phyloP scores from a whole-genome alignment of 2,797 vertebrate genomes.

The Odontamblyopus rebecca region DNA sequence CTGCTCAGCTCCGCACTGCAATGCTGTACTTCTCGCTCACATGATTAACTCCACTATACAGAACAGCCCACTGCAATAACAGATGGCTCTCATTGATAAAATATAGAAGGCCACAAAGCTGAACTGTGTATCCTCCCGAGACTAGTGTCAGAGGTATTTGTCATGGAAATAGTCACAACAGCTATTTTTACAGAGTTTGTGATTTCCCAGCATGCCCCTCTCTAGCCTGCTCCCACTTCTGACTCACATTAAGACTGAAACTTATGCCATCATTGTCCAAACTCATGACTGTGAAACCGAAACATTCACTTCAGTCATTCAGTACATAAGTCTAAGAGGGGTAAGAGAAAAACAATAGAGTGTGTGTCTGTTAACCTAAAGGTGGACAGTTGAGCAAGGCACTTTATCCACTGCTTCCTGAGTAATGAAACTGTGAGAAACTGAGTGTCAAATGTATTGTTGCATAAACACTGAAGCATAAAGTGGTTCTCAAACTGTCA shows the following conservation, averaged over 20 bases:
- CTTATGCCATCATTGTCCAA: conserved; percentile 12
- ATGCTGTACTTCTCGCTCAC: conserved; percentile 42
- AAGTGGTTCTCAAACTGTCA: no score
- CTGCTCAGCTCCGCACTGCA: conserved; percentile 45
- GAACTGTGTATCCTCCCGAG: conserved; percentile 4
- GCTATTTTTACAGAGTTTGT: conserved; percentile 23
- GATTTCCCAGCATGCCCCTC: conserved; percentile 14
- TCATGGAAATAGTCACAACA: conserved; percentile 17
- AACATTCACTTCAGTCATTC: conserved; percentile 9
- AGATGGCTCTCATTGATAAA: conserved; percentile 5
- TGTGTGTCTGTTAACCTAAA: background rate
- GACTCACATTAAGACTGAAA: conserved; percentile 14
- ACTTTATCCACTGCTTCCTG: background rate
- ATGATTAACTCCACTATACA: conserved; percentile 2
- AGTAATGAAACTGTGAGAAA: background rate
- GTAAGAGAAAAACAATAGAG: background rate
- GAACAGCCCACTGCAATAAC: conserved; percentile 2
- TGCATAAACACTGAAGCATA: no score
- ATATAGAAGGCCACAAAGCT: conserved; percentile 9
- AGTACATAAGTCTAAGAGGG: background rate
- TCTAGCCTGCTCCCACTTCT: conserved; percentile 4
- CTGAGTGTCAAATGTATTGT: background rate
- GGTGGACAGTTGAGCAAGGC: background rate
- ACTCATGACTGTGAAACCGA: conserved; percentile 17
- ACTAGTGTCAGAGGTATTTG: background rate